A percentile compares a stretch with the other conserved stretches of the same genome.
phyloP scores from a whole-genome alignment of 2,888 invertebrate genomes.

The Acanthosoma haemorrhoidale region DNA sequence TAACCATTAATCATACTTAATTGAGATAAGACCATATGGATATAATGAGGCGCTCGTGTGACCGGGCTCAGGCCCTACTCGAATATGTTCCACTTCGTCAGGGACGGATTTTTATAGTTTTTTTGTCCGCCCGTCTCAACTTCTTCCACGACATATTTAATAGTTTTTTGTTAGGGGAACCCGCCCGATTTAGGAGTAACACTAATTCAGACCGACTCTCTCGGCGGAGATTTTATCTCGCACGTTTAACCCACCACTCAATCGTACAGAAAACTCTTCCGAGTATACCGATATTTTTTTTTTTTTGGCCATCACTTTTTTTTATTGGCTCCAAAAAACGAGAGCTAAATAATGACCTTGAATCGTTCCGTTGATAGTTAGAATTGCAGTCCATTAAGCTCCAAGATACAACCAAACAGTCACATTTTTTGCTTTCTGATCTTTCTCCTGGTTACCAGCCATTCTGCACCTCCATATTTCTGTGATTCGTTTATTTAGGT shows the following conservation, averaged over 20 bases:
- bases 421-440: background rate
- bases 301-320: background rate
- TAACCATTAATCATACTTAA: constrained; percentile 16
- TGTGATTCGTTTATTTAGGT: too few species aligned
- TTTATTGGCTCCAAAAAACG: background rate
- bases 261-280: constrained; percentile 16
- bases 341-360: constrained; percentile 1
- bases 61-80: background rate
- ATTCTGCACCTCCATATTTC: too few species aligned
- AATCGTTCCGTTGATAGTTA: background rate
- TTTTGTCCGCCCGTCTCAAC: background rate
- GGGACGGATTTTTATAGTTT: background rate
- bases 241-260: background rate
- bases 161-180: constrained; percentile 1
- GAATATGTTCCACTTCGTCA: background rate
- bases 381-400: background rate
- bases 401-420: background rate
- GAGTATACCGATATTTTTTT: background rate
- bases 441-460: background rate
- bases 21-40: background rate
- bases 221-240: constrained; percentile 2
- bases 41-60: background rate
- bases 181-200: background rate
- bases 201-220: constrained; percentile 17
- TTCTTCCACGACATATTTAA: constrained; percentile 18